These are phyloP conservation scores for Melanotaenia trifasciata DNA, from an alignment of 2,797 vertebrate species.

Conservation along the genomic window DNA sequence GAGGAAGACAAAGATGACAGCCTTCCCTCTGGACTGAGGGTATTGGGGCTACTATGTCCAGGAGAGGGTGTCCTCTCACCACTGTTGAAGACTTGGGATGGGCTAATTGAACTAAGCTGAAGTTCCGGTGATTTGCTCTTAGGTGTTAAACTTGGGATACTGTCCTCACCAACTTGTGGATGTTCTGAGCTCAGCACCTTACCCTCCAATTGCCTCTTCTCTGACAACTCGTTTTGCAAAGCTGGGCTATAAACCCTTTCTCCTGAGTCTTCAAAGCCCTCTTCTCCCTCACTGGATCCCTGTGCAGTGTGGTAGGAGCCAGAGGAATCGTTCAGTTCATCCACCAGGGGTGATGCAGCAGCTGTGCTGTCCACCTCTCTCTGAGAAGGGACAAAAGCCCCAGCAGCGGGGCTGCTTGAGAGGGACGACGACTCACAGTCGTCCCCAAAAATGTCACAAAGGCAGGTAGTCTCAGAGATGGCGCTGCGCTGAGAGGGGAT, in stretches of 20 bases:
- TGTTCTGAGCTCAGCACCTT: conserved; percentile 34
- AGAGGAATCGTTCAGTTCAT: conserved; percentile 83
- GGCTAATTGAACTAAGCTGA: conserved; percentile 20
- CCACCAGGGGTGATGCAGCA: conserved; percentile 61
- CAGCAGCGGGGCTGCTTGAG: conserved; percentile 76
- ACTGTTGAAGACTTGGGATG: conserved; percentile 30
- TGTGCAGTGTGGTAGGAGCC: conserved; percentile 84
- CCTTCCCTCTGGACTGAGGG: conserved; percentile 45
- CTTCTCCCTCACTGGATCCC: conserved; percentile 86
- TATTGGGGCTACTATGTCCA: conserved; percentile 47
- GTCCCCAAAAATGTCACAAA: conserved; percentile 88
- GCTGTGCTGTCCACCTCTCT: conserved; percentile 61
- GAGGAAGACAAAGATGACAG: conserved; percentile 59
- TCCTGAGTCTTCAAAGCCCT: conserved; percentile 82
- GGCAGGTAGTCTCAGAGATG: conserved; percentile 86
- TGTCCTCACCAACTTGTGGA: conserved; percentile 38
- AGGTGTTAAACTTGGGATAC: conserved; percentile 42
- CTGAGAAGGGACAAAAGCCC: conserved; percentile 58
- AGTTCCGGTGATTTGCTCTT: conserved; percentile 38
- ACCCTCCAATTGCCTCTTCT: conserved; percentile 35
- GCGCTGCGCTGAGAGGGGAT: conserved; percentile 73
- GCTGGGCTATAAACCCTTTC: conserved; percentile 63
- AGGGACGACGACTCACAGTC: conserved; percentile 77
- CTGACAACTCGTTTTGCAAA: conserved; percentile 44
- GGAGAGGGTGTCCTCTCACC: conserved; percentile 58